These are phyloP conservation scores for Micrastur ruficollis DNA, from an alignment of 2,797 vertebrate species.

Conservation along the genomic window DNA sequence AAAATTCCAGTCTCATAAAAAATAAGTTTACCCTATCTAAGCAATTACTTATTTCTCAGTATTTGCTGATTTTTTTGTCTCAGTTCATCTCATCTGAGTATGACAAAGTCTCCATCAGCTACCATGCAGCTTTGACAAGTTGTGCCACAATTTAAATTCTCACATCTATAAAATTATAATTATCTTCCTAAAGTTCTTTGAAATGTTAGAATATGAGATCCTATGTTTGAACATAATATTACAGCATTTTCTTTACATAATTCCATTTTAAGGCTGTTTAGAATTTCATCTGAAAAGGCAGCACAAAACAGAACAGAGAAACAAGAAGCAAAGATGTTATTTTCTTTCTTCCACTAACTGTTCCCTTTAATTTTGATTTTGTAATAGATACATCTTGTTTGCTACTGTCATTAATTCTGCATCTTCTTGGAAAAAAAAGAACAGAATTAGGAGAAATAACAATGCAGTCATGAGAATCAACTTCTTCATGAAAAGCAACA, in stretches of 20 bases:
- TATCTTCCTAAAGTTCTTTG: not conserved
- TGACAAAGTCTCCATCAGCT: not conserved
- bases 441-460: not conserved
- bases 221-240: not conserved
- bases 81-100: not conserved
- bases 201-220: not conserved
- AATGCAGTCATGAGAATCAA: not conserved
- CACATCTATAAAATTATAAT: not conserved
- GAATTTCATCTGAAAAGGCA: not conserved
- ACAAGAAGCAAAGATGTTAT: not conserved
- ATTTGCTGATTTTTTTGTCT: not conserved
- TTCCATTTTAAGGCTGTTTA: not conserved
- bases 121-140: not conserved
- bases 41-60: not conserved
- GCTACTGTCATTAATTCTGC: not conserved
- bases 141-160: not conserved
- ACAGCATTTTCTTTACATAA: not conserved
- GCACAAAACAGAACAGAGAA: not conserved
- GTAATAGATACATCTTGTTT: not conserved
- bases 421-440: not conserved
- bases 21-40: not conserved
- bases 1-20: not conserved
- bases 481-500: not conserved
- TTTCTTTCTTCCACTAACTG: not conserved
- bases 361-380: not conserved